phyloP scores from a whole-genome alignment of 2,113 vertebrate genomes.

The Oreochromis niloticus region DNA sequence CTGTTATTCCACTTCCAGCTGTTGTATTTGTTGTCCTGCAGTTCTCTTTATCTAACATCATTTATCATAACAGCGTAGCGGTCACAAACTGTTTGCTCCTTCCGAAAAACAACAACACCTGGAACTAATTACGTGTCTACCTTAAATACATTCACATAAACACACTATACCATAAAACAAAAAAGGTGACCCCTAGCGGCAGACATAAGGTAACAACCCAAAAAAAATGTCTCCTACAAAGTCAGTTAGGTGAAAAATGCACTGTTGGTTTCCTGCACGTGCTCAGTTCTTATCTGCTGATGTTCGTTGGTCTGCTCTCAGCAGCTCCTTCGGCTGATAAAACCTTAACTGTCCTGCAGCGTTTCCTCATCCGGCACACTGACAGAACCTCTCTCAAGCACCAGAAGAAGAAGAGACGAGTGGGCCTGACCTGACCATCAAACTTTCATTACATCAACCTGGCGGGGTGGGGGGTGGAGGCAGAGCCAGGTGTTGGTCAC shows the following conservation, averaged over 20 bases:
- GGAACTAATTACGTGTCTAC: background rate
- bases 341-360: background rate
- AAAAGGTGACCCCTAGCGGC: background rate
- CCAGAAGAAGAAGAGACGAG: background rate
- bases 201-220: background rate
- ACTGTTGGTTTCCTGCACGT: background rate
- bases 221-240: background rate
- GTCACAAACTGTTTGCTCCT: background rate
- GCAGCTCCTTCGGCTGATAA: background rate
- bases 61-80: background rate
- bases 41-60: background rate
- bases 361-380: background rate
- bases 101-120: background rate
- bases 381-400: background rate
- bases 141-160: background rate
- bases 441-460: background rate
- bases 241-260: background rate
- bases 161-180: background rate
- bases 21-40: background rate
- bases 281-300: background rate
- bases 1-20: background rate
- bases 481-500: background rate
- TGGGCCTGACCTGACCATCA: background rate
- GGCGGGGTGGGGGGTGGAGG: background rate
- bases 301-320: background rate